Conservation (phyloP, 2,113 vertebrate genomes). For the Datnioides undecimradiatus region DNA sequence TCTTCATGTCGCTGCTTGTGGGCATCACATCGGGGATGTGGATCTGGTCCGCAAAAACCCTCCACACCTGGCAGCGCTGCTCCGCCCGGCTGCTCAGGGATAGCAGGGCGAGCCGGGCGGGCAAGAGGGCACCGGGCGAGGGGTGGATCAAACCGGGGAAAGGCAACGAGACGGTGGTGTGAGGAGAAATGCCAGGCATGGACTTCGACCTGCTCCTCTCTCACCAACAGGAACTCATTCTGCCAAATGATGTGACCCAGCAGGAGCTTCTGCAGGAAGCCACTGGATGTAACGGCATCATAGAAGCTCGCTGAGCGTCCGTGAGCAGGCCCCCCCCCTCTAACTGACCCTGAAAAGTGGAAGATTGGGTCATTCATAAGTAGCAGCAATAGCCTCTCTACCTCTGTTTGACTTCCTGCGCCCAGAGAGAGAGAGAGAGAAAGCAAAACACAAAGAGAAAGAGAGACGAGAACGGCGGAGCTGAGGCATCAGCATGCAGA, state of each 20-base stretch:
- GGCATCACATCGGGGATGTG: slow-evolving; percentile 99
- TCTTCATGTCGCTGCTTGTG: slow-evolving; percentile 97
- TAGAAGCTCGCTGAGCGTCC: slow-evolving; percentile 35
- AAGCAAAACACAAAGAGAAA: slow-evolving; percentile 27
- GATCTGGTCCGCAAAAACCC: slow-evolving; percentile 99
- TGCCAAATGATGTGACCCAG: slow-evolving; percentile 35
- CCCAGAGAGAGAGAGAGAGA: slow-evolving; percentile 53
- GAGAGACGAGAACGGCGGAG: slow-evolving; percentile 53
- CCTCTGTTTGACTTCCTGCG: slow-evolving; percentile 52
- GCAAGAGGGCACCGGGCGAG: slow-evolving; percentile 87
- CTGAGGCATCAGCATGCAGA: slow-evolving; percentile 43
- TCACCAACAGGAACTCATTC: slow-evolving; percentile 27
- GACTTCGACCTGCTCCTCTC: slow-evolving; percentile 37
- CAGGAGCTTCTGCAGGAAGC: slow-evolving; percentile 53
- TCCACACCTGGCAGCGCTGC: slow-evolving; percentile 98
- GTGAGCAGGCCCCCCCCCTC: slow-evolving; percentile 3
- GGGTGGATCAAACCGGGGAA: slow-evolving; percentile 94
- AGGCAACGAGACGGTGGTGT: slow-evolving; percentile 97
- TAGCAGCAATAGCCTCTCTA: slow-evolving; percentile 62
- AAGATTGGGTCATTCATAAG: slow-evolving; percentile 30
- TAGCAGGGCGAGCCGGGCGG: slow-evolving; percentile 86
- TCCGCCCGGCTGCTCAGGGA: slow-evolving; percentile 90
- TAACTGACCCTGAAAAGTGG: slow-evolving; percentile 25
- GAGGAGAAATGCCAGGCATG: slow-evolving; percentile 62
- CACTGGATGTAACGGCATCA: slow-evolving; percentile 54